Percentiles rank a stretch among this genome's conserved stretches.
phyloP scores from a whole-genome alignment of 2,113 vertebrate species.

The Piprites chloris region DNA sequence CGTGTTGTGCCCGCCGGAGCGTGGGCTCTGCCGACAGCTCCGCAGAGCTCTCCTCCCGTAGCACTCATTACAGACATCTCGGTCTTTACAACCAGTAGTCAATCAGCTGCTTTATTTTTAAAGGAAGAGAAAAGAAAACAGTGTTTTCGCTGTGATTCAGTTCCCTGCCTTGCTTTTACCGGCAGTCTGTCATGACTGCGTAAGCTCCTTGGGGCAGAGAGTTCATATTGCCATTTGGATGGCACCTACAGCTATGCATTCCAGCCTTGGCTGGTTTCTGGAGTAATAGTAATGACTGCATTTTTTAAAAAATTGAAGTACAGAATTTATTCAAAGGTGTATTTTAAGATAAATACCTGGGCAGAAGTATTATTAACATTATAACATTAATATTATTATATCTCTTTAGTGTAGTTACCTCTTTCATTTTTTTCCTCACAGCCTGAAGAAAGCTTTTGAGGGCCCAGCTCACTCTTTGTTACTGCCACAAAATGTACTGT shows the following conservation, averaged over 20 bases:
- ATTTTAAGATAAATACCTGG: neutral
- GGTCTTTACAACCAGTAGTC: rapidly evolving
- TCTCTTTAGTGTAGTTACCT: neutral
- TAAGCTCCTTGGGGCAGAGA: neutral
- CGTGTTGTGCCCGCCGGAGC: neutral
- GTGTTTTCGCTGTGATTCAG: neutral
- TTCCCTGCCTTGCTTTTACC: neutral
- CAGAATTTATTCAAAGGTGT: neutral
- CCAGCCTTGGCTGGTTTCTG: neutral
- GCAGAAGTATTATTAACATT: neutral
- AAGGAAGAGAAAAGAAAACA: neutral
- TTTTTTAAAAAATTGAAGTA: neutral
- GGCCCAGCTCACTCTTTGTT: neutral
- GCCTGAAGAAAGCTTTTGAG: neutral
- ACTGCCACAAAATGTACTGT: neutral
- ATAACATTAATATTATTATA: no score
- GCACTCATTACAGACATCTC: rapidly evolving
- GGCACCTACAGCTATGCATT: neutral
- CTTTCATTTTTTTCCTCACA: neutral
- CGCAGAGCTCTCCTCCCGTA: neutral
- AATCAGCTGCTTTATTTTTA: neutral
- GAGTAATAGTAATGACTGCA: neutral
- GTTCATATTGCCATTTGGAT: neutral
- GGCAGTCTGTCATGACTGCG: neutral
- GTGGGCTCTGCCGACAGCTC: neutral